Conservation (phyloP, 2,797 vertebrate genomes). For the Cryptoblepharus egeriae region DNA sequence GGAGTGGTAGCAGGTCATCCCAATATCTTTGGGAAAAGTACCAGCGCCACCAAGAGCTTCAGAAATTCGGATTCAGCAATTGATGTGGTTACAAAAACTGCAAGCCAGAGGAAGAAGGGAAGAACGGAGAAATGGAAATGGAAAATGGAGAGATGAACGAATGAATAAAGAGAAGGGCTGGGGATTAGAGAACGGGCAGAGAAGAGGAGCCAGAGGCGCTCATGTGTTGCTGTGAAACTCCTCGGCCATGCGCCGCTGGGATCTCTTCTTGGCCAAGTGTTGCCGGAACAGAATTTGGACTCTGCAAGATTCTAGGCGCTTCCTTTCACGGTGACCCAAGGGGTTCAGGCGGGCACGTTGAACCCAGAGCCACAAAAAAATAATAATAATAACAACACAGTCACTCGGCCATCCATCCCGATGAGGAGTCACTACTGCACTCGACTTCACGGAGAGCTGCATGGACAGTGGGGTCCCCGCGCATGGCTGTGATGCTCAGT, state of each 20-base stretch:
- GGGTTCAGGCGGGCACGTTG: too few relatives aligned
- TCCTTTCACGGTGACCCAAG: too few relatives aligned
- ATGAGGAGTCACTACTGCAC: background rate
- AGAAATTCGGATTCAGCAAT: background rate
- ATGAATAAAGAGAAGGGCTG: background rate
- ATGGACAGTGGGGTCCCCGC: too few relatives aligned
- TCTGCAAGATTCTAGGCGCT: background rate
- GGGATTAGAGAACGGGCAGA: too few relatives aligned
- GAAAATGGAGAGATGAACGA: too few relatives aligned
- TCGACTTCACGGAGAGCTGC: background rate
- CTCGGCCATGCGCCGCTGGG: background rate
- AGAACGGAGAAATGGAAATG: background rate
- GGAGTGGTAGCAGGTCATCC: too few relatives aligned
- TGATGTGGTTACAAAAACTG: too few relatives aligned
- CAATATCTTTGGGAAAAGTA: background rate
- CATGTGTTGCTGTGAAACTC: background rate
- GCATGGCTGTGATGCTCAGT: too few relatives aligned
- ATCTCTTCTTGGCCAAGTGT: background rate
- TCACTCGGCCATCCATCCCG: background rate
- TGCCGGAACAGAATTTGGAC: background rate
- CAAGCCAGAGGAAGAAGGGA: background rate
- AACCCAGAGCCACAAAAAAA: background rate
- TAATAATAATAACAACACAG: too few relatives aligned
- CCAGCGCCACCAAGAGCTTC: too few relatives aligned
- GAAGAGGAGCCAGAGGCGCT: too few relatives aligned